Conservation (phyloP, 2,113 vertebrate genomes). For the Trematomus loennbergii region DNA sequence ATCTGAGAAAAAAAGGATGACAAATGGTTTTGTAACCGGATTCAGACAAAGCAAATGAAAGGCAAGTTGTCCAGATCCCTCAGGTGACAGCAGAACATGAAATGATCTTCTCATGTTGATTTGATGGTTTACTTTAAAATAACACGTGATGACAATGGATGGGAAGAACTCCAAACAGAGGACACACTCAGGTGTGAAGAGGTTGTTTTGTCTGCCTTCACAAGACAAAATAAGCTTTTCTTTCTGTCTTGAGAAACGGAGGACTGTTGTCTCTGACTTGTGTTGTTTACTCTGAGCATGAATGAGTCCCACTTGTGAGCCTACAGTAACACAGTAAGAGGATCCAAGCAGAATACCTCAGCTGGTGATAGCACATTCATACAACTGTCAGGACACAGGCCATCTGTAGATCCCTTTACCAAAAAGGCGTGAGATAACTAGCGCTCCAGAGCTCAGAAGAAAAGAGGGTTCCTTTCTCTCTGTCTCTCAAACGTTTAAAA, state of each 20-base stretch:
- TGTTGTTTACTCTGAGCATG: slow-evolving; percentile 63
- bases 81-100: slow-evolving; percentile 50
- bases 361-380: slow-evolving; percentile 68
- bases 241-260: slow-evolving; percentile 29
- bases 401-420: slow-evolving; percentile 75
- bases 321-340: slow-evolving; percentile 48
- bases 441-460: slow-evolving; percentile 72
- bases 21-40: slow-evolving; percentile 40
- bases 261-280: slow-evolving; percentile 44
- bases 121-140: slow-evolving; percentile 55
- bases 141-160: slow-evolving; percentile 44
- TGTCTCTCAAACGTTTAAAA: slow-evolving; percentile 70
- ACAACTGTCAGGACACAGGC: slow-evolving; percentile 67
- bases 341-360: slow-evolving; percentile 52
- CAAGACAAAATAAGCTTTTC: slow-evolving; percentile 57
- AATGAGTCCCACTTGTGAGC: slow-evolving; percentile 43
- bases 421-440: slow-evolving; percentile 72
- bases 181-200: slow-evolving; percentile 68
- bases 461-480: slow-evolving; percentile 62
- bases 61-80: slow-evolving; percentile 24
- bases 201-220: slow-evolving; percentile 78
- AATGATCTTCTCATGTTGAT: slow-evolving; percentile 64
- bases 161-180: slow-evolving; percentile 40
- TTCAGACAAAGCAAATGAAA: slow-evolving; percentile 58
- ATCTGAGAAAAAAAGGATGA: slow-evolving; percentile 34